These are phyloP conservation scores for Metellina segmentata DNA, from an alignment of 2,888 invertebrate genomes.

Conservation along the genomic window DNA sequence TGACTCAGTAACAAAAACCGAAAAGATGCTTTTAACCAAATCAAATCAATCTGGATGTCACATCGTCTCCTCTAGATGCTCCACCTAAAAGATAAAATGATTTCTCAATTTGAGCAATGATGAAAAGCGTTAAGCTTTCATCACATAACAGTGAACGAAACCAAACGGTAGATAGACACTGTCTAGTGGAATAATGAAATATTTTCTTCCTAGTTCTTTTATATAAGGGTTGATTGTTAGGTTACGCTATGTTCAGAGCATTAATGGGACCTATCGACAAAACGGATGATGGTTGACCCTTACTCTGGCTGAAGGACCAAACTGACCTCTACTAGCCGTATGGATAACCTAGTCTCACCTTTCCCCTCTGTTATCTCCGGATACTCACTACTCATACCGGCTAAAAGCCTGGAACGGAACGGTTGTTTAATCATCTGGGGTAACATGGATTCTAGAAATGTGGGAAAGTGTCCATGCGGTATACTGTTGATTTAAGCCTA, in stretches of 20 bases:
- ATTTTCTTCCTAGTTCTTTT: not conserved
- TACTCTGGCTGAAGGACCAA: not conserved
- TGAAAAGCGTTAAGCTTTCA: too few species aligned
- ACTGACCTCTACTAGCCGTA: conserved; percentile 16
- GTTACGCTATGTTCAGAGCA: not conserved
- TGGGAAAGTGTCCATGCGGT: too few species aligned
- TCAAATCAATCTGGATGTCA: too few species aligned
- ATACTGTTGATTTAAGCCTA: too few species aligned
- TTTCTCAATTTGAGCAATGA: too few species aligned
- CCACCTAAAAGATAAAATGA: too few species aligned
- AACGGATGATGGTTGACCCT: conserved; percentile 32
- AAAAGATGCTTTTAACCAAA: too few species aligned
- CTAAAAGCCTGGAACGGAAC: not conserved
- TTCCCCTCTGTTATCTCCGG: not conserved
- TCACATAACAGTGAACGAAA: too few species aligned
- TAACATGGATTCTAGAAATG: not conserved
- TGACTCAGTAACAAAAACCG: too few species aligned
- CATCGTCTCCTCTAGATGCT: too few species aligned
- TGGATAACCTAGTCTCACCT: conserved; percentile 43
- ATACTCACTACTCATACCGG: not conserved
- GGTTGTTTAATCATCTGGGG: not conserved
- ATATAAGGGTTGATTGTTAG: not conserved
- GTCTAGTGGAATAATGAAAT: too few species aligned
- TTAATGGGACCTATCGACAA: conserved; percentile 35
- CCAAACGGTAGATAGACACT: too few species aligned